Evolutionary conservation across 2,113 vertebrate species (phyloP).

Genomic region (Rhinichthys klamathensis): DNA sequence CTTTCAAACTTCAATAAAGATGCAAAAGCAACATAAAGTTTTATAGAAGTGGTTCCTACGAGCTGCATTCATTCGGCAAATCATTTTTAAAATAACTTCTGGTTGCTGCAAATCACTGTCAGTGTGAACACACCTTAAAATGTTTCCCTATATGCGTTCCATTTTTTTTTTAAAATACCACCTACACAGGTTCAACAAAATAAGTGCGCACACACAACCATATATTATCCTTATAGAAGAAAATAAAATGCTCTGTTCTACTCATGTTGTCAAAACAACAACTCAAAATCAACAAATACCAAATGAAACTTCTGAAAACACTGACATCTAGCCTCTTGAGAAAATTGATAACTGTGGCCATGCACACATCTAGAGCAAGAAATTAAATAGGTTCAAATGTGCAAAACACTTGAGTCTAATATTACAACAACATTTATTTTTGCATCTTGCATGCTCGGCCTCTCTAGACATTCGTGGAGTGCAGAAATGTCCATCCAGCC

Average conservation of each 20-base stretch:
- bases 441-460: not conserved
- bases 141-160: not conserved
- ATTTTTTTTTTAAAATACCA: not conserved
- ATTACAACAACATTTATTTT: not conserved
- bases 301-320: not conserved
- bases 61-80: not conserved
- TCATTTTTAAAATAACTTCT: not conserved
- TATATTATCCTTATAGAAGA: not conserved
- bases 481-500: slow-evolving; percentile 22
- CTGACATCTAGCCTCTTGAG: not conserved
- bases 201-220: not conserved
- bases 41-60: not conserved
- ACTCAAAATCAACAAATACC: not conserved
- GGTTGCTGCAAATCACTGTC: not conserved
- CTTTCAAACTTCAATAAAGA: not conserved
- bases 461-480: not conserved
- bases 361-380: not conserved
- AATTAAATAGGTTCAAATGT: not conserved
- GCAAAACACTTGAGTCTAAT: not conserved
- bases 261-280: not conserved
- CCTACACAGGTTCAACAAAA: not conserved
- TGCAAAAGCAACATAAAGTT: not conserved
- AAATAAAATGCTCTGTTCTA: not conserved
- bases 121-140: not conserved
- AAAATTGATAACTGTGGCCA: not conserved